Percentiles rank a stretch among this genome's conserved stretches.
phyloP scores from a whole-genome alignment of 2,888 invertebrate species.

The Pardosa pseudoannulata region DNA sequence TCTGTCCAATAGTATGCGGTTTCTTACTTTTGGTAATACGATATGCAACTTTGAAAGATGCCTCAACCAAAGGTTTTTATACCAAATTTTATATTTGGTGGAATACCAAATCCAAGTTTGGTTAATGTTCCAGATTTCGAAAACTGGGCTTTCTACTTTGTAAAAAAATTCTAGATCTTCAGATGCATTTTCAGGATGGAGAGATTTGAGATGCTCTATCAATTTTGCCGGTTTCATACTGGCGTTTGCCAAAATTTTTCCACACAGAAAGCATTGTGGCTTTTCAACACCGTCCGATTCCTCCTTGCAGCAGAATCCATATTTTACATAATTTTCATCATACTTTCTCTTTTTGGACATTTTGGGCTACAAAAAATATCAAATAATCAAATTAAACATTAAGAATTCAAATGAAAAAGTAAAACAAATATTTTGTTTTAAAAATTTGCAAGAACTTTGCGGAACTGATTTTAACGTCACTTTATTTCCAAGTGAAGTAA shows the following conservation, averaged over 20 bases:
- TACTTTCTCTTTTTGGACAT: constrained; percentile 34
- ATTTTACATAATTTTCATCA: constrained; percentile 56
- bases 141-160: no score
- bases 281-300: constrained; percentile 58
- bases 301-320: constrained; percentile 58
- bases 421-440: no score
- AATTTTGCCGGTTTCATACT: constrained; percentile 62
- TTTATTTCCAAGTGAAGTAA: no score
- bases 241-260: constrained; percentile 44
- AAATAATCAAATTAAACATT: no score
- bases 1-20: constrained; percentile 60
- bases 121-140: no score
- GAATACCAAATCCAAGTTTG: no score
- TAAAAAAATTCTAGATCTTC: constrained; percentile 19
- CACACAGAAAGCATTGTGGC: constrained; percentile 55
- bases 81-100: no score
- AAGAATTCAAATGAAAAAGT: no score
- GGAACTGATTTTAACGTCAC: no score
- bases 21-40: constrained; percentile 51
- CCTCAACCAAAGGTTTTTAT: constrained; percentile 29
- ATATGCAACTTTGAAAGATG: constrained; percentile 49
- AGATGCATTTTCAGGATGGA: constrained; percentile 57
- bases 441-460: no score
- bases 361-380: no score
- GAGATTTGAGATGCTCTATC: constrained; percentile 46